These are phyloP conservation scores for Chaunax sp. DNA, from an alignment of 2,797 vertebrate genomes.

Conservation along the genomic window DNA sequence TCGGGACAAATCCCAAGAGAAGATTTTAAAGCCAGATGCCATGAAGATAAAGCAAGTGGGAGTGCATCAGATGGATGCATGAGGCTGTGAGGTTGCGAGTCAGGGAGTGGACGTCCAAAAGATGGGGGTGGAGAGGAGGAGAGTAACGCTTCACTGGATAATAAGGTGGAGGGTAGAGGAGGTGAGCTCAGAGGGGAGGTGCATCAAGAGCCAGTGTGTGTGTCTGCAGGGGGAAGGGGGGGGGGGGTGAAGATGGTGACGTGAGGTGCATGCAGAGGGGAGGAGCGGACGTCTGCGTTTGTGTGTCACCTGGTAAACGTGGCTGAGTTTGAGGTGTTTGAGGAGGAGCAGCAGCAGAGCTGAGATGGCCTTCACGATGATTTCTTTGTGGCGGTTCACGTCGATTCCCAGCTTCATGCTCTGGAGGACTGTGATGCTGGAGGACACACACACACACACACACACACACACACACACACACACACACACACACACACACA, in stretches of 20 bases:
- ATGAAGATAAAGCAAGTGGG: too few species aligned
- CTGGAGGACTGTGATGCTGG: slow-evolving; percentile 95
- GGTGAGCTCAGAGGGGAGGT: slow-evolving; percentile 44
- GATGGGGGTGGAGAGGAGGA: slow-evolving; percentile 15
- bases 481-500: slow-evolving; percentile 1
- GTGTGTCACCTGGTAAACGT: slow-evolving; percentile 91
- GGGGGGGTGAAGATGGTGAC: slow-evolving; percentile 1
- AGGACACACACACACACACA: slow-evolving; percentile 22
- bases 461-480: slow-evolving; percentile 32
- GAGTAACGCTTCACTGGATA: slow-evolving; percentile 72
- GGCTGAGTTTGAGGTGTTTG: slow-evolving; percentile 97
- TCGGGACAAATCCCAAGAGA: neutral
- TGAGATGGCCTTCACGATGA: slow-evolving; percentile 97
- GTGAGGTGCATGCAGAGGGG: neutral
- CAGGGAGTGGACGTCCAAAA: slow-evolving; percentile 7
- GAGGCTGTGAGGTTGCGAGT: slow-evolving; percentile 19
- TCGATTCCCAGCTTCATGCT: slow-evolving; percentile 99
- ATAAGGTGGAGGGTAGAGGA: slow-evolving; percentile 57
- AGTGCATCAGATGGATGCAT: slow-evolving; percentile 16
- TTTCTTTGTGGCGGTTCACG: slow-evolving; percentile 98
- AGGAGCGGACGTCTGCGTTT: neutral
- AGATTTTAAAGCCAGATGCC: too few species aligned
- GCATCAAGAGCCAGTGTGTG: neutral
- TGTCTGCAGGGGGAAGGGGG: neutral
- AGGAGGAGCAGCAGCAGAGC: slow-evolving; percentile 93